A percentile compares a stretch with the other conserved stretches of the same genome.
Conservation (phyloP, 2,113 vertebrate genomes). For the Tragelaphus strepsiceros region DNA sequence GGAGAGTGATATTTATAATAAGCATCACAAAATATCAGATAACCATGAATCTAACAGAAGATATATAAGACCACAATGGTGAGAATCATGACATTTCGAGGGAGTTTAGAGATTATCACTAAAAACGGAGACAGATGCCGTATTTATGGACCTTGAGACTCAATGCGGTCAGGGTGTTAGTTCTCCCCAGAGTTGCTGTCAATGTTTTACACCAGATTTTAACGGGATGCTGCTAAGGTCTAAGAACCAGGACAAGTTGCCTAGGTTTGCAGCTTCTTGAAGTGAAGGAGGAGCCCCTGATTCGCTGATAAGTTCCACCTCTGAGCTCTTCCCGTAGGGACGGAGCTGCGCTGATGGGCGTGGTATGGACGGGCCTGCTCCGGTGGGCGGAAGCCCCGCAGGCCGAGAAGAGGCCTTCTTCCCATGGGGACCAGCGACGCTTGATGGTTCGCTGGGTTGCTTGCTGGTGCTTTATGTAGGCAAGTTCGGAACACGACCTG, state of each 20-base stretch:
- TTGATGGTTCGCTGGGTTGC: background rate
- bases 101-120: background rate
- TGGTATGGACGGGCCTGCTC: fast-evolving
- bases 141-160: fast-evolving
- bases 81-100: fast-evolving
- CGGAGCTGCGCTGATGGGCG: fast-evolving
- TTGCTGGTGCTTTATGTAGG: background rate
- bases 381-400: fast-evolving
- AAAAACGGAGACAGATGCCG: fast-evolving
- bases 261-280: fast-evolving
- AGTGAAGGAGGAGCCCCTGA: background rate
- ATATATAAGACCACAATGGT: fast-evolving
- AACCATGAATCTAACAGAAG: background rate
- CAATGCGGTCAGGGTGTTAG: fast-evolving
- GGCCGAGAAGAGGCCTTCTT: background rate
- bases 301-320: fast-evolving
- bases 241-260: fast-evolving
- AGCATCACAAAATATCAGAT: background rate
- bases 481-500: background rate
- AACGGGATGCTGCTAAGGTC: fast-evolving
- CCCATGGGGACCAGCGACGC: background rate
- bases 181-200: too few species aligned
- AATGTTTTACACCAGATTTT: fast-evolving
- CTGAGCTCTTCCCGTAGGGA: fast-evolving
- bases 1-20: background rate